Evolutionary conservation across 2,797 vertebrate species (phyloP).

Genomic region (Avahi laniger): DNA sequence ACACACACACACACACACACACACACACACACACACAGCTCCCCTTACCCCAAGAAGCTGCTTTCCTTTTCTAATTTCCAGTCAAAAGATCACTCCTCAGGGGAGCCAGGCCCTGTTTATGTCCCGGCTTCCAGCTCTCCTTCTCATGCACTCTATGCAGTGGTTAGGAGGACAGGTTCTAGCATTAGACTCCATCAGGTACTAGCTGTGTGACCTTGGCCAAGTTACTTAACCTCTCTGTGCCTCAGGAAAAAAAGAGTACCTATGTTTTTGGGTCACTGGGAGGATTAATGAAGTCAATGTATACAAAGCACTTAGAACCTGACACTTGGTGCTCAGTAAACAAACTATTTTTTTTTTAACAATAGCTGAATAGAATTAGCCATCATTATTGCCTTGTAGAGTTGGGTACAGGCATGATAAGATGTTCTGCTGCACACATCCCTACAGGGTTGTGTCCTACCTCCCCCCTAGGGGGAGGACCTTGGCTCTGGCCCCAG

Average conservation of each 20-base stretch:
- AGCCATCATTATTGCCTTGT: not conserved
- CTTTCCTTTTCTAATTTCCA: not conserved
- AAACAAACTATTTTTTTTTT: not conserved
- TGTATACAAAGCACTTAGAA: not conserved
- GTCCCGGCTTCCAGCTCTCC: not conserved
- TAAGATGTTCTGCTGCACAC: not conserved
- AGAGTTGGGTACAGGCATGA: not conserved
- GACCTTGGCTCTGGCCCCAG: not conserved
- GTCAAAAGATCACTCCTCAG: not conserved
- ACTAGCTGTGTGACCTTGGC: not conserved
- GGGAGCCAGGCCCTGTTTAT: not conserved
- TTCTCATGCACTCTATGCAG: not conserved
- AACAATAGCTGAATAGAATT: not conserved
- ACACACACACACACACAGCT: not conserved
- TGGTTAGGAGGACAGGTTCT: not conserved
- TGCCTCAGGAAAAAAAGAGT: not conserved
- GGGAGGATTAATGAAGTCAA: not conserved
- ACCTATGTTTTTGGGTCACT: not conserved
- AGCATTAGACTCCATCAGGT: not conserved
- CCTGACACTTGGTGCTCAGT: not conserved
- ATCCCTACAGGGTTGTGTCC: not conserved
- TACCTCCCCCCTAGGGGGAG: not conserved
- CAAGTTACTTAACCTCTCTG: conserved; percentile 28
- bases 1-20: not conserved
- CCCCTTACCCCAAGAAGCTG: not conserved